Conservation (phyloP, 2,888 invertebrate genomes). For the Phorcus lineatus region DNA sequence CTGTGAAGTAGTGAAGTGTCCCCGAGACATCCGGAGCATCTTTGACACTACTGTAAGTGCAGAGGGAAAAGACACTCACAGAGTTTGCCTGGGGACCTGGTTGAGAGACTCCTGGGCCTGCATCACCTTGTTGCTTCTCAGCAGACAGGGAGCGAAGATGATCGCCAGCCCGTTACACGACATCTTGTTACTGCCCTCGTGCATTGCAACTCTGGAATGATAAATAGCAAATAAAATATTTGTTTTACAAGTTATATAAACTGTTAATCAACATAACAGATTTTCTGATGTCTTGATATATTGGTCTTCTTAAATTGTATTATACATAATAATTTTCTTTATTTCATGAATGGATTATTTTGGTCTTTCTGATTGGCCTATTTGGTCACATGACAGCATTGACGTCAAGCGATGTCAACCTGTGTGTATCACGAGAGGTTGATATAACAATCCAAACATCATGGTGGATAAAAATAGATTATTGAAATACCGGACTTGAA, state of each 20-base stretch:
- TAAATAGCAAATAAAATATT: background rate
- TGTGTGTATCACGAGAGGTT: too few relatives aligned
- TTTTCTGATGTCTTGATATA: background rate
- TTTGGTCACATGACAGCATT: too few relatives aligned
- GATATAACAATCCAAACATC: too few relatives aligned
- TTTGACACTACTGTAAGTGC: background rate
- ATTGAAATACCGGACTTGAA: too few relatives aligned
- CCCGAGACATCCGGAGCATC: background rate
- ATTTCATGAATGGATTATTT: too few relatives aligned
- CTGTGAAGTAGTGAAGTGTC: too few relatives aligned
- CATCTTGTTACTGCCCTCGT: constrained; percentile 93
- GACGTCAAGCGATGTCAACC: too few relatives aligned
- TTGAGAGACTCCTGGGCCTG: constrained; percentile 94
- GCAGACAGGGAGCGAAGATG: constrained; percentile 95
- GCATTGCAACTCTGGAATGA: constrained; percentile 83
- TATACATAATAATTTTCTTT: too few relatives aligned
- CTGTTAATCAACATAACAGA: background rate
- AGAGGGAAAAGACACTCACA: constrained; percentile 73
- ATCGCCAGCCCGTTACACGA: constrained; percentile 92
- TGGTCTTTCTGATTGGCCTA: too few relatives aligned
- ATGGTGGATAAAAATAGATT: too few relatives aligned
- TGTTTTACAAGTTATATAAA: too few relatives aligned
- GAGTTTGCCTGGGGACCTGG: constrained; percentile 91
- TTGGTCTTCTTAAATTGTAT: too few relatives aligned
- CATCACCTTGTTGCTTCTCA: constrained; percentile 89